Conservation (phyloP, 2,113 vertebrate genomes). For the Phasianus colchicus region DNA sequence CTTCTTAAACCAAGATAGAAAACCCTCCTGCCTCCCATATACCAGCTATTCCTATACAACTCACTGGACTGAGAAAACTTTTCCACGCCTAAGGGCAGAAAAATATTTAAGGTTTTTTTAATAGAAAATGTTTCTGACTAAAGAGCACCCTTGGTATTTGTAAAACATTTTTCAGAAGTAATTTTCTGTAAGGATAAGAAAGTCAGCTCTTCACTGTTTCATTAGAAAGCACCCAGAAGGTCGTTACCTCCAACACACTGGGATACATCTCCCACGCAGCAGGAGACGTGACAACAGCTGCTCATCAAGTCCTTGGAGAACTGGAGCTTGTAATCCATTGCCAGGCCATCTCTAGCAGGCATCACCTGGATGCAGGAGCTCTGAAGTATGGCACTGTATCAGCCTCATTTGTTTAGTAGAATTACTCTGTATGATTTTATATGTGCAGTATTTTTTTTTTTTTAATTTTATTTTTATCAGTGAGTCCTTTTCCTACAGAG, state of each 20-base stretch:
- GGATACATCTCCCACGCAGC: conserved; percentile 21
- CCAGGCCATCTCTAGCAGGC: neutral
- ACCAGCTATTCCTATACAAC: neutral
- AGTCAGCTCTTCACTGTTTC: conserved; percentile 49
- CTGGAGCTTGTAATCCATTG: conserved; percentile 27
- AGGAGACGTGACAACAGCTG: neutral
- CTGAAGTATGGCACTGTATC: neutral
- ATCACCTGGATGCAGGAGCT: neutral
- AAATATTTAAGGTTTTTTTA: conserved; percentile 40
- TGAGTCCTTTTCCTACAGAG: neutral
- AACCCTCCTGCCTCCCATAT: neutral
- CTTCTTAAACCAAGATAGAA: neutral
- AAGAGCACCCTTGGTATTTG: conserved; percentile 51
- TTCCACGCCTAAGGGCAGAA: conserved; percentile 30
- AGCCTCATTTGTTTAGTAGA: neutral
- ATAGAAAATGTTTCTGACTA: conserved; percentile 35
- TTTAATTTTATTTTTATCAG: neutral
- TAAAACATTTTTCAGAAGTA: conserved; percentile 49
- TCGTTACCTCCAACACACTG: conserved; percentile 5
- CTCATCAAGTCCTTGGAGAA: neutral
- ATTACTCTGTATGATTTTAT: neutral
- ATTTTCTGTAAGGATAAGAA: conserved; percentile 61
- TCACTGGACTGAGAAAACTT: neutral
- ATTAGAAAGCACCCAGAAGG: conserved; percentile 60
- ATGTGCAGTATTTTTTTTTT: neutral